Evolutionary conservation across 2,797 vertebrate genomes (phyloP).

Genomic region (Melanotaenia maccullochi): DNA sequence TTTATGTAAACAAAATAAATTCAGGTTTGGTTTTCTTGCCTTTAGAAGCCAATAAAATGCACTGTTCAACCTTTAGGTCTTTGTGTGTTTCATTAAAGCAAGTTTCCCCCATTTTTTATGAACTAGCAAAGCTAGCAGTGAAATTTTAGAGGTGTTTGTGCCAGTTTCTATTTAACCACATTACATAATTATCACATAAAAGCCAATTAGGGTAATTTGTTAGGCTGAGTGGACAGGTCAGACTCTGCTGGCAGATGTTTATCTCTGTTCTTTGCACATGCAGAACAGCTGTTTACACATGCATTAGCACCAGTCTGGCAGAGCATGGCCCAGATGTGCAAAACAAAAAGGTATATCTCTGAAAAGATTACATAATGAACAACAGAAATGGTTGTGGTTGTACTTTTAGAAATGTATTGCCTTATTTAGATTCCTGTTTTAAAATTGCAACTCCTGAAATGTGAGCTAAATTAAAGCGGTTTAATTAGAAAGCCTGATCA

Average conservation of each 20-base stretch:
- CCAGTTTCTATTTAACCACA: conserved; percentile 49
- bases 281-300: conserved; percentile 62
- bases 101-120: background rate
- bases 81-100: conserved; percentile 39
- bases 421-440: conserved; percentile 10
- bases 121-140: conserved; percentile 18
- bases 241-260: conserved; percentile 63
- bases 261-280: conserved; percentile 42
- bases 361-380: background rate
- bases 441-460: background rate
- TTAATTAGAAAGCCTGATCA: background rate
- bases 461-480: background rate
- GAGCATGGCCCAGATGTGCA: conserved; percentile 28
- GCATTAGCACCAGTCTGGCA: conserved; percentile 19
- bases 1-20: conserved; percentile 29
- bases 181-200: conserved; percentile 48
- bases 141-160: conserved; percentile 24
- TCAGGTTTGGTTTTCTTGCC: conserved; percentile 15
- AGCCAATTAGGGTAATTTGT: conserved; percentile 70
- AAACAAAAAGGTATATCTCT: background rate
- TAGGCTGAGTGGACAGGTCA: conserved; percentile 50
- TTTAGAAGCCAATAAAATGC: conserved; percentile 63
- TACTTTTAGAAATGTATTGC: too few relatives aligned
- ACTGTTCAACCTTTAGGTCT: conserved; percentile 42
- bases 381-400: background rate